phyloP scores from a whole-genome alignment of 2,888 invertebrate genomes.

The Agrochola circellaris region DNA sequence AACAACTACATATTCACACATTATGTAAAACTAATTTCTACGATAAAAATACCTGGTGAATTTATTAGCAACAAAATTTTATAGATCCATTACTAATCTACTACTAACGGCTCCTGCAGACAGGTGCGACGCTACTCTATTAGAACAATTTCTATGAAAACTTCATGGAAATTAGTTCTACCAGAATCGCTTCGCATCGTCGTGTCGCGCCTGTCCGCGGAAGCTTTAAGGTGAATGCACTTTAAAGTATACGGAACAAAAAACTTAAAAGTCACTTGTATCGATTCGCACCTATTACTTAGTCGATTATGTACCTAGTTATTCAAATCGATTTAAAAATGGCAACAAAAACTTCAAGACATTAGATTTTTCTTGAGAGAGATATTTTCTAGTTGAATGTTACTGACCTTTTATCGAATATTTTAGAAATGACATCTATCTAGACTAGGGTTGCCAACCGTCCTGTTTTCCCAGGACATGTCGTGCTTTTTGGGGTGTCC shows the following conservation, averaged over 20 bases:
- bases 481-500: no score
- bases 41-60: background rate
- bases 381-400: no score
- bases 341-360: conserved; percentile 26
- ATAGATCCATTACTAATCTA: conserved; percentile 23
- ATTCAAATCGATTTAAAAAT: conserved; percentile 50
- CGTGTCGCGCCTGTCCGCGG: no score
- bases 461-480: no score
- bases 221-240: conserved; percentile 39
- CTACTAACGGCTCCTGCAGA: background rate
- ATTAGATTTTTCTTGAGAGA: no score
- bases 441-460: background rate
- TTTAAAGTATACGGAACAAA: conserved; percentile 46
- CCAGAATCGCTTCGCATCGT: background rate
- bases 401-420: no score
- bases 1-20: background rate
- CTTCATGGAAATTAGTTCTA: background rate
- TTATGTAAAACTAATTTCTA: conserved; percentile 14
- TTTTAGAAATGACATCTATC: background rate
- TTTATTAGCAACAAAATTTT: conserved; percentile 6
- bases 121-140: no score
- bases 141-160: no score
- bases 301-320: conserved; percentile 36
- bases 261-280: conserved; percentile 14
- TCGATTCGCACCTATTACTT: conserved; percentile 47